Base-by-base conservation (phyloP, 1,140 invertebrate species). In the Halesus radiatus region DNA sequence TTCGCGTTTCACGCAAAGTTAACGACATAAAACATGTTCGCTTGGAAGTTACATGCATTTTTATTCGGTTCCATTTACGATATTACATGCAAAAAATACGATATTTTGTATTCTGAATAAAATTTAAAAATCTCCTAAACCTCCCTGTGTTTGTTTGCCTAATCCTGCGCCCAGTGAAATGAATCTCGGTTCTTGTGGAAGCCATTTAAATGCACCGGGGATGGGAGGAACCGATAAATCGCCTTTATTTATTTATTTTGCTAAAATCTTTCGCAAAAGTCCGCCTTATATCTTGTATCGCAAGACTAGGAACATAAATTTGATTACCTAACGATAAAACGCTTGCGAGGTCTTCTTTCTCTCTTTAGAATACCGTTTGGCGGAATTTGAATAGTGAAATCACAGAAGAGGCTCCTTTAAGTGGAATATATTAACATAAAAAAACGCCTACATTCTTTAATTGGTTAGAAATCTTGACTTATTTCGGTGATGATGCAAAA, bases 161-260 rank as follows among this genome's bases (percentile, higher is more conserved):
- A 45, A 45, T 45, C 37, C 37, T 13, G 8, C 37, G 37, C 37
- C 37, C 8, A 45, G 37, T 3, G 10, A 10, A 45, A 13, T 45
- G 37, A 45, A 45, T 13, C 37, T 45, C 37, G 37, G 10, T 45
- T 45, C 37, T 10, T 1, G 37, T 45, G 37, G 37, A 45, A 45
- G 37, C 37, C 37, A 66, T 66, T 32, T n/a, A 66, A 66, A 66
- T 66, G 62, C 22, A 66, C 29, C 29, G 62, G 56, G 56, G 56
- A 60, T 66, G 22, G 29, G 16, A n/a, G 4, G 26, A 66, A 26
- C 29, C 22, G 29, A 66, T 66, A 66, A 66, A 66, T 66, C 29
- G 23, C n/a, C 22, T 16, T n/a, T 26, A 66, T 66, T 66, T 66
- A 66, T 66, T 26, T 29, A 23, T 16, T 66, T 66, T 66, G 22